A percentile compares a stretch with the other conserved stretches of the same genome.
Evolutionary conservation across 2,797 vertebrate genomes (phyloP).

Genomic region (Phataginus tetradactyla): DNA sequence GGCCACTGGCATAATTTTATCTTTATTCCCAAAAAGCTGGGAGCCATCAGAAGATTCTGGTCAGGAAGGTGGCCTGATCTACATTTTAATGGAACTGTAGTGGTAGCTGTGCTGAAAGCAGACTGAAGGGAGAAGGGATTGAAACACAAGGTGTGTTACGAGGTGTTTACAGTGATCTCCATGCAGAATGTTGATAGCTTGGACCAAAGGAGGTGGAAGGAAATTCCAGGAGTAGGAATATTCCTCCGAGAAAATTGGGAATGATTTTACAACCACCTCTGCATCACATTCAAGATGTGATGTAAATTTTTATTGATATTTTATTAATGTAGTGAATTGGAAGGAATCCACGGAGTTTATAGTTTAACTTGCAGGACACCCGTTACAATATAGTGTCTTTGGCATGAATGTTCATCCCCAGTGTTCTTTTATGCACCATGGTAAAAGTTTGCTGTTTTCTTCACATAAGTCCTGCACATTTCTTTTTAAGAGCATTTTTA

Average conservation of each 20-base stretch:
- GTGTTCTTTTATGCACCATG: neutral
- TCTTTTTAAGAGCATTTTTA: slow-evolving; percentile 14
- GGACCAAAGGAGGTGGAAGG: neutral
- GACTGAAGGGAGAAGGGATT: neutral
- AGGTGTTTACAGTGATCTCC: neutral
- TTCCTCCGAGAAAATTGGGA: neutral
- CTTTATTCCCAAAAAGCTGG: neutral
- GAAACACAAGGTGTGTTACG: neutral
- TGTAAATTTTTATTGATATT: neutral
- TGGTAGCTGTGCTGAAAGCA: neutral
- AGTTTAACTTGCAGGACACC: neutral
- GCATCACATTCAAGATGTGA: neutral
- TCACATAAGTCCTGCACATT: neutral
- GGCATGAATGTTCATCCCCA: neutral
- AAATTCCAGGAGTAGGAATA: neutral
- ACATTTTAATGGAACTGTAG: neutral
- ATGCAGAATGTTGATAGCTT: neutral
- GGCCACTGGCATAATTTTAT: neutral
- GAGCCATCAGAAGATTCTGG: neutral
- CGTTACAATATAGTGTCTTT: neutral
- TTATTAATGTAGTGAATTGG: neutral
- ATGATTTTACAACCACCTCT: neutral
- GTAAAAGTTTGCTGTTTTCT: slow-evolving; percentile 4
- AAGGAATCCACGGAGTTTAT: neutral
- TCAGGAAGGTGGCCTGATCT: neutral